A percentile compares a stretch with the other conserved stretches of the same genome.
These are phyloP conservation scores for Tor tambroides DNA, from an alignment of 2,113 vertebrate species.

Conservation along the genomic window DNA sequence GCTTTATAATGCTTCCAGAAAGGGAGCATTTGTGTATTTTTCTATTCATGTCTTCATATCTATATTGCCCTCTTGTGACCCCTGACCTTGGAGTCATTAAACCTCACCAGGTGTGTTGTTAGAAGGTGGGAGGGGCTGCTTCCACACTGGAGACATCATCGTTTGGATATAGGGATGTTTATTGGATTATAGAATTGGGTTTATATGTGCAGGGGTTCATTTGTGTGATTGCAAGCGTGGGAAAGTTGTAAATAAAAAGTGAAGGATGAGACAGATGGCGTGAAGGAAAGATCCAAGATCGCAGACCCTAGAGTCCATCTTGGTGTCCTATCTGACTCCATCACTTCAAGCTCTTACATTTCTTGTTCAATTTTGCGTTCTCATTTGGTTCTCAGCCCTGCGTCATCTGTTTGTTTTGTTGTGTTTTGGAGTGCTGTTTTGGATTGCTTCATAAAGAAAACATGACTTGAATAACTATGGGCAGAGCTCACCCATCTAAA, in stretches of 20 bases:
- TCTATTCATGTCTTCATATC: constrained; percentile 1
- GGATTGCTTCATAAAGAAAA: constrained; percentile 52
- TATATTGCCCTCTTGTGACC: constrained; percentile 19
- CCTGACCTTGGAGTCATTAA: constrained; percentile 25
- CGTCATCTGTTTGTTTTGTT: constrained; percentile 53
- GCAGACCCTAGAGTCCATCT: background rate
- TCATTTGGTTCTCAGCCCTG: background rate
- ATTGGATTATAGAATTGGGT: constrained; percentile 33
- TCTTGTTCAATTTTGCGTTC: background rate
- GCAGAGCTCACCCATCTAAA: constrained; percentile 37
- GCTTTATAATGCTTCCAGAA: constrained; percentile 27
- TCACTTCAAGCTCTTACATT: constrained; percentile 32
- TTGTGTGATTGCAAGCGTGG: constrained; percentile 37
- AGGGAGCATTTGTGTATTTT: background rate
- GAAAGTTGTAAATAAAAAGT: constrained; percentile 20
- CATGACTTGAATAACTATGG: constrained; percentile 42
- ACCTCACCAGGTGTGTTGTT: constrained; percentile 46
- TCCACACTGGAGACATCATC: constrained; percentile 12
- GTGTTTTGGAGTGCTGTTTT: constrained; percentile 37
- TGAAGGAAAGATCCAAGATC: background rate
- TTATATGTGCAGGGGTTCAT: background rate
- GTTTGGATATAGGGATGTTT: background rate
- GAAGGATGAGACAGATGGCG: background rate
- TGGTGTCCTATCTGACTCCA: background rate
- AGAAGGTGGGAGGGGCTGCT: background rate